Evolutionary conservation across 2,113 vertebrate species (phyloP).

Genomic region (Crocuta crocuta): DNA sequence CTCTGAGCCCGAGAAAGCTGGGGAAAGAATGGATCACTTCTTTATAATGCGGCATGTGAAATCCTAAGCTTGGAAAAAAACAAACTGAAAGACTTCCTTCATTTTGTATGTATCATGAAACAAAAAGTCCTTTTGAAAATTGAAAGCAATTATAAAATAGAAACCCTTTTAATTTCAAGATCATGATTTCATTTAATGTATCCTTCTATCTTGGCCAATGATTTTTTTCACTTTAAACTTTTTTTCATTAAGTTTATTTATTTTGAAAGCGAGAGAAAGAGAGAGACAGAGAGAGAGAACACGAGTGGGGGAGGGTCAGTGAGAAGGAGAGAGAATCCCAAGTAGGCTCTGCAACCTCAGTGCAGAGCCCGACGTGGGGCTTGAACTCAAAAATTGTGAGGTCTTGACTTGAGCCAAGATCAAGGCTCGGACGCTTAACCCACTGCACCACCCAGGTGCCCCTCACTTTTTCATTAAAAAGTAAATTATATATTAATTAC

Average conservation of each 20-base stretch:
- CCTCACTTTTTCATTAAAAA: conserved; percentile 29
- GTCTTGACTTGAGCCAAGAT: too few species aligned
- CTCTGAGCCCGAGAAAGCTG: conserved; percentile 93
- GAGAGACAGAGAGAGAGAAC: too few species aligned
- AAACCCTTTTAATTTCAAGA: conserved; percentile 21
- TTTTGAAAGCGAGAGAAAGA: too few species aligned
- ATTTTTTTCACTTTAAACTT: background rate
- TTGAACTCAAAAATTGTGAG: too few species aligned
- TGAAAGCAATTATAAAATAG: conserved; percentile 22
- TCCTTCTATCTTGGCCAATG: background rate
- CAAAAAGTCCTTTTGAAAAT: conserved; percentile 50
- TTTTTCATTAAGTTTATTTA: too few species aligned
- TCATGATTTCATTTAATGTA: background rate
- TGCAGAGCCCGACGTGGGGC: too few species aligned
- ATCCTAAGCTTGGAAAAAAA: background rate
- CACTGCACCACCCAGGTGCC: too few species aligned
- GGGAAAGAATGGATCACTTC: conserved; percentile 61
- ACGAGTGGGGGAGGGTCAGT: too few species aligned
- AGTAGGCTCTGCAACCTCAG: too few species aligned
- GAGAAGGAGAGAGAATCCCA: too few species aligned
- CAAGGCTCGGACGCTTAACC: too few species aligned
- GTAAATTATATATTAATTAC: background rate
- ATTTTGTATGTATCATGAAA: background rate
- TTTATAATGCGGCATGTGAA: background rate
- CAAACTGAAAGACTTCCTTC: background rate